Evolutionary conservation across 2,888 invertebrate genomes (phyloP), one percentile per base, ranked within the genome.

Genomic region (Drosophila flavopinicola): DNA sequence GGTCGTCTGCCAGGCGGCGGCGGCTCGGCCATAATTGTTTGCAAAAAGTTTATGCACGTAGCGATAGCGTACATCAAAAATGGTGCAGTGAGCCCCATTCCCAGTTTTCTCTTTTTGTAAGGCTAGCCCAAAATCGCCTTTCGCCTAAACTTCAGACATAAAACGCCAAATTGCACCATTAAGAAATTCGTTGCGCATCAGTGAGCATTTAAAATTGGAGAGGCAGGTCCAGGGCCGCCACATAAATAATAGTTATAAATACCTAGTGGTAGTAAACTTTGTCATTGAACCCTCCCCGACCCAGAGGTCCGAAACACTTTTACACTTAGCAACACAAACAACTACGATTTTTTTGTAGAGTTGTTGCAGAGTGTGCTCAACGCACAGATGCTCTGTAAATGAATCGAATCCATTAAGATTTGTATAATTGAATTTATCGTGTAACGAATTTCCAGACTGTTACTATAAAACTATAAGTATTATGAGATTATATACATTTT

Each of bases 121-220:
- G 10, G 42, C 3, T 17, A 27, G 29, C 32, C 39, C 61, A 27
- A 78, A 76, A 78, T 85, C 83, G 78, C 78, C 83, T 64, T 82
- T 75, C 56, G 75, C 78, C 78, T 73, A 87, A 84, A 87, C 87
- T 84, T 84, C 85, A 78, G 78, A 84, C 87, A 84, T 84, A 84
- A 84, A 84, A 87, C 87, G 86, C 83, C 85, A 82, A 85, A 88
- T 80, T 88, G 87, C 88, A 88, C 89, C 88, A 89, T 89, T 89
- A 89, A 89, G 90, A 88, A 88, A 90, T 89, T 89, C 87, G 89
- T 82, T 89, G 83, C 88, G 90, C 88, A 88, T 90, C 90, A 88
- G 71, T 88, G 87, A 84, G 78, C 89, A 90, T 87, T 89, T 74
- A 79, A 87, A 87, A 85, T 73, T 73, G 77, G 75, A 49, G 15